phyloP scores from a whole-genome alignment of 2,888 invertebrate species.

The Melanophora roralis region DNA sequence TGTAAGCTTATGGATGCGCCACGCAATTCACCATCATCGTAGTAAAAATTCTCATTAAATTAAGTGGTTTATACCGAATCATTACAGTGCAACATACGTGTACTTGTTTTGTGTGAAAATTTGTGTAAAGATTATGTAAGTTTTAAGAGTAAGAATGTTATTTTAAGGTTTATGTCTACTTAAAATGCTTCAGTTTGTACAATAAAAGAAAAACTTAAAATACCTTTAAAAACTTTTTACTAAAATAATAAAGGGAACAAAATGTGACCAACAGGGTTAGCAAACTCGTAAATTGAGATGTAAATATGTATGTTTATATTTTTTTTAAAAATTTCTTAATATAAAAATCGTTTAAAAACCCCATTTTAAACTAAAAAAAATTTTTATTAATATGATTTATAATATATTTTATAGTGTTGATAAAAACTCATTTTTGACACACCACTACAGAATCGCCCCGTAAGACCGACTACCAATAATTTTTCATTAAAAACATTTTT shows the following conservation, averaged over 20 bases:
- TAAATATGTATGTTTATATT: no score
- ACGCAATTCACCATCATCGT: not conserved
- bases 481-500: no score
- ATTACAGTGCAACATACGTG: not conserved
- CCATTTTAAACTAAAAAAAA: no score
- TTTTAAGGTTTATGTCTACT: conserved; percentile 12
- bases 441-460: no score
- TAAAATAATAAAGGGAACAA: not conserved
- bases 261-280: not conserved
- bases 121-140: not conserved
- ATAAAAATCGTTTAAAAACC: no score
- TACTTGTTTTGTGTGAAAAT: not conserved
- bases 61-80: not conserved
- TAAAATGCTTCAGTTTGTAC: not conserved
- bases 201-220: not conserved
- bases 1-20: not conserved
- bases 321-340: no score
- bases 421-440: no score
- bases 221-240: not conserved
- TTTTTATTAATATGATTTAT: no score
- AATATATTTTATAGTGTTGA: no score
- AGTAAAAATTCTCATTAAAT: conserved; percentile 11
- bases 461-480: no score
- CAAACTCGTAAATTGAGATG: no score
- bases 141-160: no score